Conservation (phyloP, 2,888 invertebrate species). For the Tipula vernalis region DNA sequence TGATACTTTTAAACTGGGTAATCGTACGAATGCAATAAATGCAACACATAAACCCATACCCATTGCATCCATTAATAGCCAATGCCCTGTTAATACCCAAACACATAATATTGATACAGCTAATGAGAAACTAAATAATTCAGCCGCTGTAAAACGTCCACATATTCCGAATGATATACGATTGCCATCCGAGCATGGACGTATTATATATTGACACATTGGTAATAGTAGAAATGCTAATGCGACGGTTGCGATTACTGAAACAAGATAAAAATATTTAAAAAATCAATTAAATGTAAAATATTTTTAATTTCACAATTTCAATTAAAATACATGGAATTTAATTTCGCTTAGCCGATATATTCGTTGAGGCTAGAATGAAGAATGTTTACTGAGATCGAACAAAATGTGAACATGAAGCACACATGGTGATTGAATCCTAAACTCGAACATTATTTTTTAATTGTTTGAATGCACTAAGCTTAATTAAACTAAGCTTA, state of each 20-base stretch:
- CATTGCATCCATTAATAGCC: slow-evolving; percentile 98
- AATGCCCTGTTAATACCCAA: slow-evolving; percentile 96
- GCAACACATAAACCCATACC: slow-evolving; percentile 97
- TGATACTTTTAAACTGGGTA: slow-evolving; percentile 92
- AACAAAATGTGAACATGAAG: no score
- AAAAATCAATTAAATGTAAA: slow-evolving; percentile 7
- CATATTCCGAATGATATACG: slow-evolving; percentile 83
- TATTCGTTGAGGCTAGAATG: no score
- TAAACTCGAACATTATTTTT: no score
- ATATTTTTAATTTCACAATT: background rate
- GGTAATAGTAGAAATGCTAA: slow-evolving; percentile 91
- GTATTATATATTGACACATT: slow-evolving; percentile 91
- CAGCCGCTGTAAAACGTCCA: slow-evolving; percentile 89
- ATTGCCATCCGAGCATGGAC: slow-evolving; percentile 70
- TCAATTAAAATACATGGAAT: no score
- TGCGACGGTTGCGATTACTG: slow-evolving; percentile 92
- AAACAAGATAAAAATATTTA: slow-evolving; percentile 21
- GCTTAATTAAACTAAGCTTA: no score
- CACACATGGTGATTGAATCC: no score
- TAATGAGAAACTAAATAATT: slow-evolving; percentile 82
- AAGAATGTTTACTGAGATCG: no score
- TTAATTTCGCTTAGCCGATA: no score
- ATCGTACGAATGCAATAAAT: slow-evolving; percentile 90
- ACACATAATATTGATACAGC: slow-evolving; percentile 90
- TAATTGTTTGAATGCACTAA: no score